Conservation (phyloP, 2,888 invertebrate genomes). For the Hedya salicella region DNA sequence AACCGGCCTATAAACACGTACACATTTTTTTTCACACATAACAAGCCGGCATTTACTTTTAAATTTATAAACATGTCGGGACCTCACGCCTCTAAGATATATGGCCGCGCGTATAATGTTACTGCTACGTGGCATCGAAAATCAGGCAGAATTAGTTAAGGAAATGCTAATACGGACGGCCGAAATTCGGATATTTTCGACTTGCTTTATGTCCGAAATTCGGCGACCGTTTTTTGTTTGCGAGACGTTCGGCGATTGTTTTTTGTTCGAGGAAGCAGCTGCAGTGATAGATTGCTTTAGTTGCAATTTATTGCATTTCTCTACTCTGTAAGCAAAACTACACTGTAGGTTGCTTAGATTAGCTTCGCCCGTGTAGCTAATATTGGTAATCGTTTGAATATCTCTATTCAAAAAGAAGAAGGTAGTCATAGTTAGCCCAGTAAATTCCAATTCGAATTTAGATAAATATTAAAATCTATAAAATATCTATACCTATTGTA, state of each 20-base stretch:
- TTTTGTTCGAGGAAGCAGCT: not conserved
- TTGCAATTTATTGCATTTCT: not conserved
- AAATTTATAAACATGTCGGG: conserved; percentile 54
- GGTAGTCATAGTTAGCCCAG: too few relatives aligned
- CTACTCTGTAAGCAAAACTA: not conserved
- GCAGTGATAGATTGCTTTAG: conserved; percentile 27
- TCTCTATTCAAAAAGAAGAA: too few relatives aligned
- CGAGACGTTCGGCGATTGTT: not conserved
- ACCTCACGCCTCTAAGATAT: conserved; percentile 62
- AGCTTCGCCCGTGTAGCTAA: too few relatives aligned
- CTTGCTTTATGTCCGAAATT: conserved; percentile 11
- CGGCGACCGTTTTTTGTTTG: conserved; percentile 25
- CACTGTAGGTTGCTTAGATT: too few relatives aligned
- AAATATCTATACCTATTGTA: too few relatives aligned
- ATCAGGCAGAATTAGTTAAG: conserved; percentile 66
- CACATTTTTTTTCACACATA: conserved; percentile 48
- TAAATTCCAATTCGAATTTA: too few relatives aligned
- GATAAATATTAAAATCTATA: too few relatives aligned
- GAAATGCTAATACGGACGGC: conserved; percentile 50
- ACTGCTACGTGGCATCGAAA: conserved; percentile 59
- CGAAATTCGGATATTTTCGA: conserved; percentile 49
- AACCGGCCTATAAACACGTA: conserved; percentile 46
- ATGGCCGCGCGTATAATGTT: conserved; percentile 63
- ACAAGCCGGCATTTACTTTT: conserved; percentile 33
- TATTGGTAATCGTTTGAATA: too few relatives aligned